Percentiles rank a stretch among this genome's conserved stretches.
Conservation (phyloP, 2,888 invertebrate genomes). For the Synanthedon vespiformis region DNA sequence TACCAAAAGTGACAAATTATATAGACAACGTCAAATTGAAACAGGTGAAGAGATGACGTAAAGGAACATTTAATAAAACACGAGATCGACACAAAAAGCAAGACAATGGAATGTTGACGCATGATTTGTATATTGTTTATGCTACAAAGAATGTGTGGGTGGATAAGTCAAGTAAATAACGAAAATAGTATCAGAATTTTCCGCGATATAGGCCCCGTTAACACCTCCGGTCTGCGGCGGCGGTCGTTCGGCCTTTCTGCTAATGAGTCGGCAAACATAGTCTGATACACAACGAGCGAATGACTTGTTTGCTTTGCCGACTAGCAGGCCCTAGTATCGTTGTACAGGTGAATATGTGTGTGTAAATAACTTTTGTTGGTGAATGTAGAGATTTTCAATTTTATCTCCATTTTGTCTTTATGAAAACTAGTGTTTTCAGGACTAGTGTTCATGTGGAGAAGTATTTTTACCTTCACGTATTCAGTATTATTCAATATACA, state of each 20-base stretch:
- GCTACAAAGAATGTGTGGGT: neutral
- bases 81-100: neutral
- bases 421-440: too few species aligned
- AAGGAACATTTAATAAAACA: too few species aligned
- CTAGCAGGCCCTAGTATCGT: neutral
- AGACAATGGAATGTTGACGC: neutral
- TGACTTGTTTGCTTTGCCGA: slow-evolving; percentile 29
- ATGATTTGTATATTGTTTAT: neutral
- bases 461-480: too few species aligned
- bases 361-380: too few species aligned
- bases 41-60: too few species aligned
- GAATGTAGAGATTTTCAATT: too few species aligned
- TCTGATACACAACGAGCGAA: slow-evolving; percentile 29
- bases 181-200: slow-evolving; percentile 19
- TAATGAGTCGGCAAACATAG: slow-evolving; percentile 32
- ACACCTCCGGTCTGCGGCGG: slow-evolving; percentile 12
- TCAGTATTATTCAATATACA: too few species aligned
- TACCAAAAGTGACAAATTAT: too few species aligned
- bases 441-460: too few species aligned
- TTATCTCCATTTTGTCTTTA: too few species aligned
- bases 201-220: slow-evolving; percentile 10
- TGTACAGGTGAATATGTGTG: too few species aligned
- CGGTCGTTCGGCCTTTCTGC: slow-evolving; percentile 1
- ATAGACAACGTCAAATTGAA: too few species aligned
- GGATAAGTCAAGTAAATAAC: slow-evolving; percentile 5